Base-by-base conservation (phyloP, 2,797 vertebrate species). In the Sebastes trivittatus region DNA sequence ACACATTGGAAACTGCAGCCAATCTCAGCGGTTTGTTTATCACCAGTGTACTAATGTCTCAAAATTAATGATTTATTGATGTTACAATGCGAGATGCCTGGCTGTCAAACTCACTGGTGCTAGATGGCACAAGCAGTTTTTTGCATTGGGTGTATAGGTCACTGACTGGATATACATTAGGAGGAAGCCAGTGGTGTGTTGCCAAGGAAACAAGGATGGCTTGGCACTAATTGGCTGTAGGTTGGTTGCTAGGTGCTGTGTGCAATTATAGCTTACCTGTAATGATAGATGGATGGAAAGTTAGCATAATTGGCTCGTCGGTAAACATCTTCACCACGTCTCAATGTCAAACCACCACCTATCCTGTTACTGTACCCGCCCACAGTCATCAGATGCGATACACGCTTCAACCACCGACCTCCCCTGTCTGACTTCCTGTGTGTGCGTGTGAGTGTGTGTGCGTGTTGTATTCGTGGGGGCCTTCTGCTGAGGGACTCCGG, bases 121-220 rank as follows among this genome's bases (percentile, higher is more conserved):
- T 25, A 22, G 69, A 65, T 60, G 55, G 36, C 66, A 78, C 11
- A 49, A 63, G 27, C 69, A 22, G 65, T 36, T 69, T 67, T 60
- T 62, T 42, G n/a, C 68, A 25, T 61, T 7, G 22, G 55, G 72
- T 70, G 38, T 25, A 2, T 27, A 65, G 70, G 73, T 73, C 74
- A 49, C 73, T 64, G 34, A 83, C 76, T 77, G 62, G 87, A 71
- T 83, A 80, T 83, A 80, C 27, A 59, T 88, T 80, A 68, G 62
- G 54, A 67, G 42, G 72, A 62, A 54, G 65, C 65, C 72, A 52
- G 68, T 42, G 65, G 62, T 79, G 86, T 60, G 90, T 93, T 92
- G 73, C 90, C 89, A 87, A 72, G 87, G 92, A 87, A 89, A 91
- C 91, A 78, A 77, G 80, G 56, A 80, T 72, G 72, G 49, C 84